Percentiles rank a stretch among this genome's conserved stretches.
Conservation (phyloP, 2,888 invertebrate genomes). For the Eudasyphora cyanicolor region DNA sequence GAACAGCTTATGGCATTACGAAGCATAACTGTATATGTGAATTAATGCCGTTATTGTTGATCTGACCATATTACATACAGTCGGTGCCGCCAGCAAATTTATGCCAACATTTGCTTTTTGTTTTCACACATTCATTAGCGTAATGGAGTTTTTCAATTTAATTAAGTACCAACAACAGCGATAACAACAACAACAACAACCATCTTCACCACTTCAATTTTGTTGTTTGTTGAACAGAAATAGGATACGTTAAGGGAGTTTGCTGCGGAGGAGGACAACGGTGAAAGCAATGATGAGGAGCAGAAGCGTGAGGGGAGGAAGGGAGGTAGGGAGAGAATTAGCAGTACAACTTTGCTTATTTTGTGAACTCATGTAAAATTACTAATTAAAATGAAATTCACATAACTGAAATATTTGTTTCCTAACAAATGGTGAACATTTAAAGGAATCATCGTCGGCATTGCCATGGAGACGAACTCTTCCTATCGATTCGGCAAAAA, state of each 20-base stretch:
- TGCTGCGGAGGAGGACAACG: too few relatives aligned
- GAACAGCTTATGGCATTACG: background rate
- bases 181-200: background rate
- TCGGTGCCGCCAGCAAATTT: slow-evolving; percentile 27
- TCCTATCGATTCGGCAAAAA: background rate
- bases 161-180: slow-evolving; percentile 61
- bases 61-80: background rate
- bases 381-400: slow-evolving; percentile 48
- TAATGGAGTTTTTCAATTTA: slow-evolving; percentile 70
- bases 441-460: background rate
- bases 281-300: too few relatives aligned
- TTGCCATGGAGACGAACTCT: background rate
- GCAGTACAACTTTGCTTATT: background rate
- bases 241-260: background rate
- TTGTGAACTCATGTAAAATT: slow-evolving; percentile 25
- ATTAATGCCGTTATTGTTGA: slow-evolving; percentile 11
- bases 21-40: background rate
- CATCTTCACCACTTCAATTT: background rate
- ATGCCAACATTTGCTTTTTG: slow-evolving; percentile 21
- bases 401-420: background rate
- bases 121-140: slow-evolving; percentile 64
- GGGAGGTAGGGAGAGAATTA: background rate
- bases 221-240: background rate
- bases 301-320: too few relatives aligned
- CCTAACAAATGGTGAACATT: background rate